Base-by-base conservation (phyloP, 1,140 invertebrate genomes). In the Aleiodes sp. region DNA sequence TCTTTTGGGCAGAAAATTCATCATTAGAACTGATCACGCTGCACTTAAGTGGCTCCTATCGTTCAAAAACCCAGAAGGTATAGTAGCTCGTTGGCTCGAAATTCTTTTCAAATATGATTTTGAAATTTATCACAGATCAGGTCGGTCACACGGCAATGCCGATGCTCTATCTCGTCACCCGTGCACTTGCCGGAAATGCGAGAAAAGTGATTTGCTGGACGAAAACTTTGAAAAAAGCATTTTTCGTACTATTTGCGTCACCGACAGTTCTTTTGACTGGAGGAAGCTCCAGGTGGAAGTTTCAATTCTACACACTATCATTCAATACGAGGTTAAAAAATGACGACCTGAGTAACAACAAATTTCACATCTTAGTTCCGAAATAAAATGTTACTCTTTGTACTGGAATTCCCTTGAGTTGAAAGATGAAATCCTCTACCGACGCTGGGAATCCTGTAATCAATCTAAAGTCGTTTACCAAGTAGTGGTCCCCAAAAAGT, bases 11-110 rank as follows among this genome's bases (percentile, higher is more conserved):
- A 37, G 68, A 57, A 67, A 65, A 61, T 75, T 73, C 64, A 35
- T 61, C 2, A 35, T 75, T 19, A 65, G 75, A 63, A 76, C 72
- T 2, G 75, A 74, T 29, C 77, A 81, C 68, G 75, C 76, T 0
- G 67, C 76, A 0, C 46, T 82, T 80, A 81, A n/a, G n/a, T n/a
- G n/a, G n/a, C n/a, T n/a, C n/a, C n/a, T n/a, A n/a, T n/a, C n/a
- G n/a, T n/a, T n/a, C 33, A 76, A 73, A 29, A 73, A 74, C 46
- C 61, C 71, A 26, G 74, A 76, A 52, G 75, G 73, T 29, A 70
- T 78, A 62, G 56, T 76, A 7, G 71, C 70, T 10, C 73, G 75
- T 14, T 76, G 74, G 74, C 43, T 80, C 10, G 72, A 61, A 69
- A 28, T 56, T 62, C 29, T 71, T 21, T 61, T 65, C 10, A 33